phyloP scores from a whole-genome alignment of 2,888 invertebrate species.

The Xestia xanthographa region DNA sequence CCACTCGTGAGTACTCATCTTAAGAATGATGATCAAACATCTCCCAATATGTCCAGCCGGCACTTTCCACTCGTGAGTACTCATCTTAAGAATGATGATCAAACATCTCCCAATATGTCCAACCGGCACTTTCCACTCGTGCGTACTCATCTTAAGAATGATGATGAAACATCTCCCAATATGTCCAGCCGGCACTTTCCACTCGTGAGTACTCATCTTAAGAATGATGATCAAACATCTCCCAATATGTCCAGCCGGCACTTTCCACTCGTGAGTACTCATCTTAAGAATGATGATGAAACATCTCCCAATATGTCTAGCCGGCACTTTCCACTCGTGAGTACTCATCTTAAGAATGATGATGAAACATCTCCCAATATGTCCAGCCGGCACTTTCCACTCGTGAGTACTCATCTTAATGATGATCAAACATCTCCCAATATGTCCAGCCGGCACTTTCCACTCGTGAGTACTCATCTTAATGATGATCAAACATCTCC shows the following conservation, averaged over 20 bases:
- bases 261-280: constrained; percentile 18
- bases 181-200: not conserved
- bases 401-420: constrained; percentile 23
- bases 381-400: not conserved
- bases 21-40: too few species aligned
- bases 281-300: too few species aligned
- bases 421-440: too few species aligned
- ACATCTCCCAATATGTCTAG: not conserved
- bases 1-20: constrained; percentile 18
- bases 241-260: not conserved
- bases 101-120: too few species aligned
- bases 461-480: constrained; percentile 19
- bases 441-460: not conserved
- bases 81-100: too few species aligned
- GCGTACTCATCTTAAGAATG: constrained; percentile 18
- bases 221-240: too few species aligned
- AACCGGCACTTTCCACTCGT: constrained; percentile 12
- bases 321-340: constrained; percentile 21
- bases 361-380: too few species aligned
- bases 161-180: too few species aligned
- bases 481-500: too few species aligned
- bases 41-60: not conserved
- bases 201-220: constrained; percentile 19
- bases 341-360: constrained; percentile 8
- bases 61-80: constrained; percentile 20